Percentiles rank a stretch among this genome's conserved stretches.
These are phyloP conservation scores for Heteronetta atricapilla DNA, from an alignment of 2,113 vertebrate species.

Conservation along the genomic window DNA sequence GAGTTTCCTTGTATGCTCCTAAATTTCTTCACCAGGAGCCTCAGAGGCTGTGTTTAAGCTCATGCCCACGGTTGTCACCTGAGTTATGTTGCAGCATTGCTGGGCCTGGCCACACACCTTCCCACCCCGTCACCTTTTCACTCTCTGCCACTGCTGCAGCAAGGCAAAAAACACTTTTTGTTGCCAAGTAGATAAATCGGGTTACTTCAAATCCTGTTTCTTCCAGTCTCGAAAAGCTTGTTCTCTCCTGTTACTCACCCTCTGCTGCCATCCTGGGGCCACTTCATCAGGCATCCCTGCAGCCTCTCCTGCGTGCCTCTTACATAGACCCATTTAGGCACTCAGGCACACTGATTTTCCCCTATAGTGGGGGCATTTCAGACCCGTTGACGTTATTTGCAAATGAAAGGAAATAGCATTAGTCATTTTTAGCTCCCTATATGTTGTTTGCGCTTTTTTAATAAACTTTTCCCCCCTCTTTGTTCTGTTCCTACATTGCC, in stretches of 20 bases:
- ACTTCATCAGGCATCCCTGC: not conserved
- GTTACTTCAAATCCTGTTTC: not conserved
- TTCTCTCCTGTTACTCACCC: not conserved
- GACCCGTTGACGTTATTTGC: not conserved
- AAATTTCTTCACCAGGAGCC: not conserved
- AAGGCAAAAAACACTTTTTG: not conserved
- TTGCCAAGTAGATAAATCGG: not conserved
- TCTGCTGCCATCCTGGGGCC: constrained; percentile 61
- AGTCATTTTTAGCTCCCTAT: not conserved
- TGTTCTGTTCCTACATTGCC: not conserved
- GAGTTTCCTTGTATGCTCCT: not conserved
- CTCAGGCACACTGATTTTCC: not conserved
- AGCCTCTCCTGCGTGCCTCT: not conserved
- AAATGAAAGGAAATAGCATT: not conserved
- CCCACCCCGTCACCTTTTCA: not conserved
- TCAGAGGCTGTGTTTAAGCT: not conserved
- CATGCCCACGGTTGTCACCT: fast-evolving
- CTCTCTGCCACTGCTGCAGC: not conserved
- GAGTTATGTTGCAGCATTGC: not conserved
- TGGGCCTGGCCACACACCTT: not conserved
- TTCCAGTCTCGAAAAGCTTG: not conserved
- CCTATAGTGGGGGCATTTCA: not conserved
- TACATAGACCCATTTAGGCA: fast-evolving
- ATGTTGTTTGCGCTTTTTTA: not conserved
- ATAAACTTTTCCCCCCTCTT: not conserved